phyloP scores from a whole-genome alignment of 2,797 vertebrate genomes.

The Notoglanidium macrostoma region DNA sequence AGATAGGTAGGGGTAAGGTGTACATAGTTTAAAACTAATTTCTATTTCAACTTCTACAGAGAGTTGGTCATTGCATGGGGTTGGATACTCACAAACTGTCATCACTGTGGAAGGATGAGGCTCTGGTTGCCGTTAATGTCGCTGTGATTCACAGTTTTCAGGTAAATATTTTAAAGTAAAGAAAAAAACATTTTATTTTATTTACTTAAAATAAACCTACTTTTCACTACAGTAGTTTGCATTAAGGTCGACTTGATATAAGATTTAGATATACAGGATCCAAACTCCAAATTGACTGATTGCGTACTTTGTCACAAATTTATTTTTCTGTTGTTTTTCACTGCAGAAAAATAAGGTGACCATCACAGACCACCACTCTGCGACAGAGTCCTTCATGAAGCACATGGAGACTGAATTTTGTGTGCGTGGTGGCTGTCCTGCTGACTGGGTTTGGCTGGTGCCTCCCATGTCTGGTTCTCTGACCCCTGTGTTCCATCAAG shows the following conservation, averaged over 20 bases:
- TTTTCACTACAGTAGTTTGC: not conserved
- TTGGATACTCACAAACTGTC: conserved; percentile 81
- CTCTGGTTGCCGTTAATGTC: conserved; percentile 80
- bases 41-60: conserved; percentile 61
- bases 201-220: not conserved
- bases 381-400: conserved; percentile 83
- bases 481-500: conserved; percentile 84
- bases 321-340: not conserved
- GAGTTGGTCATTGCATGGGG: conserved; percentile 81
- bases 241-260: not conserved
- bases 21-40: not conserved
- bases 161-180: conserved; percentile 49
- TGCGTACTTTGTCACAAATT: not conserved
- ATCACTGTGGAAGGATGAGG: conserved; percentile 84
- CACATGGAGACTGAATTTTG: conserved; percentile 82
- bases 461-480: conserved; percentile 83
- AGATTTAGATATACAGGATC: not conserved
- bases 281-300: not conserved
- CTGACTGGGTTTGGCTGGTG: conserved; percentile 87
- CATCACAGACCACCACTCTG: conserved; percentile 85
- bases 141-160: conserved; percentile 86
- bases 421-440: conserved; percentile 80
- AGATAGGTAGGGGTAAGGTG: not conserved
- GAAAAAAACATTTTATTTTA: not conserved
- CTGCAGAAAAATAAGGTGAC: conserved; percentile 83